Conservation (phyloP, 2,888 invertebrate species). For the Orgyia antiqua region DNA sequence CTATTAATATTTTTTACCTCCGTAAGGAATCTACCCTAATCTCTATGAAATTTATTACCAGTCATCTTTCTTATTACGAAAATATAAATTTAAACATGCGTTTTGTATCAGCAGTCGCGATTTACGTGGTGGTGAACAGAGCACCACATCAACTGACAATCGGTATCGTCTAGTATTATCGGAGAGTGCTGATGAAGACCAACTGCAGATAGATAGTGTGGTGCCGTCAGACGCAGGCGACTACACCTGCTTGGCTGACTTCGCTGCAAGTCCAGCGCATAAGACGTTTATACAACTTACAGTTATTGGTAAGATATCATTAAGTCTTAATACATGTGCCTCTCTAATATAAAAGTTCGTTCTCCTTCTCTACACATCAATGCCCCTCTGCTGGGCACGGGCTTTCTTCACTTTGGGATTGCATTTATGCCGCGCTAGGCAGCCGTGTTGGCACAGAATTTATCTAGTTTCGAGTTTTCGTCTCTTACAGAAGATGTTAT, state of each 20-base stretch:
- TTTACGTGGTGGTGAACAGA: conserved; percentile 41
- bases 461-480: no score
- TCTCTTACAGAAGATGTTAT: no score
- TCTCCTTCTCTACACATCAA: no score
- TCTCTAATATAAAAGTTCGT: background rate
- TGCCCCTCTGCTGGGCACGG: no score
- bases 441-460: no score
- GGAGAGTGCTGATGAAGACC: conserved; percentile 36
- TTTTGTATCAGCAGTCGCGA: conserved; percentile 62
- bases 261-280: conserved; percentile 52
- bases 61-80: no score
- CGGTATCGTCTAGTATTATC: conserved; percentile 48
- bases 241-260: conserved; percentile 61
- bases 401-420: no score
- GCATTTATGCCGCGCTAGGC: no score
- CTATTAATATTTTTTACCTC: no score
- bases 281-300: conserved; percentile 52
- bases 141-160: conserved; percentile 26
- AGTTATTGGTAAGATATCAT: conserved; percentile 47
- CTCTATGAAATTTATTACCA: no score
- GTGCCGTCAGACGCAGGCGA: conserved; percentile 50
- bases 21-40: no score
- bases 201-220: conserved; percentile 46
- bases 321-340: background rate
- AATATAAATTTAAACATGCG: no score